Percentiles rank a stretch among this genome's conserved stretches.
Evolutionary conservation across 2,797 vertebrate species (phyloP).

Genomic region (Kryptolebias ocellatus): DNA sequence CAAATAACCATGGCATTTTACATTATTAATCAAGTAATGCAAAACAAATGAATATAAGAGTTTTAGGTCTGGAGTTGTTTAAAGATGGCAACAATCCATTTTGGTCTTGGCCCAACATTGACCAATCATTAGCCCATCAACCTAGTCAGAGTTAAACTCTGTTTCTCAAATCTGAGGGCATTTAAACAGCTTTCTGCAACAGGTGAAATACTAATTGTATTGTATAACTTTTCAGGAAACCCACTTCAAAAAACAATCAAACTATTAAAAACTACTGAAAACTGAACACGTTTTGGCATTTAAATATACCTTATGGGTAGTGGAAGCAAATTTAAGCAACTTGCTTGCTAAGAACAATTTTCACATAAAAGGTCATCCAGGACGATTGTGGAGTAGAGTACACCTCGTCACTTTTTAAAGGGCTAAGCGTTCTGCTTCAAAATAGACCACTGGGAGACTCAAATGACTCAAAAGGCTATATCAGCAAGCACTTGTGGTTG

Average conservation of each 20-base stretch:
- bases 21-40: too few species aligned
- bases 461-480: slow-evolving; percentile 84
- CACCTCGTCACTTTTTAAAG: slow-evolving; percentile 78
- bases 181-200: too few species aligned
- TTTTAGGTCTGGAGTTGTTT: too few species aligned
- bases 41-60: too few species aligned
- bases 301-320: slow-evolving; percentile 5
- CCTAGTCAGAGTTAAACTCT: too few species aligned
- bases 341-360: slow-evolving; percentile 63
- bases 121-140: too few species aligned
- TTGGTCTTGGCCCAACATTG: too few species aligned
- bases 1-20: too few species aligned
- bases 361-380: slow-evolving; percentile 72
- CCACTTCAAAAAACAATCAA: background rate
- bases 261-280: slow-evolving; percentile 12
- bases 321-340: slow-evolving; percentile 50
- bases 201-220: too few species aligned
- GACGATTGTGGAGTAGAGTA: slow-evolving; percentile 65
- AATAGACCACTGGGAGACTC: slow-evolving; percentile 82
- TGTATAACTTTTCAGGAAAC: too few species aligned
- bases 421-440: slow-evolving; percentile 81
- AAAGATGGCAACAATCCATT: too few species aligned
- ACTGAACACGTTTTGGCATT: background rate
- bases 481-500: slow-evolving; percentile 83
- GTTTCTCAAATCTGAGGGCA: too few species aligned